A percentile compares a stretch with the other conserved stretches of the same genome.
phyloP scores from a whole-genome alignment of 2,113 vertebrate genomes.

The Oostethus manadensis region DNA sequence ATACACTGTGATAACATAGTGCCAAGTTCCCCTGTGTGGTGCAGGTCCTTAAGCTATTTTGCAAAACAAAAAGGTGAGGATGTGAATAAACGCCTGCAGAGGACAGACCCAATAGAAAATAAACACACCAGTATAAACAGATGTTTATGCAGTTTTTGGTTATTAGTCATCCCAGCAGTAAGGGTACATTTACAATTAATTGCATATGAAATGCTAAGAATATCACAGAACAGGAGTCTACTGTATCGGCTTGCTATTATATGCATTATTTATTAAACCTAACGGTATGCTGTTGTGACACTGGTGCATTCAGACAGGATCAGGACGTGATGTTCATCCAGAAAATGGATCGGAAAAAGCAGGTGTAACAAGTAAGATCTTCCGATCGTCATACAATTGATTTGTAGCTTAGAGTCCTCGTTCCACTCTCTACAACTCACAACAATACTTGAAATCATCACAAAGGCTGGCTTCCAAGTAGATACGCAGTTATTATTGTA shows the following conservation, averaged over 20 bases:
- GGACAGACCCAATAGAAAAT: not conserved
- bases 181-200: not conserved
- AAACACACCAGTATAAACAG: not conserved
- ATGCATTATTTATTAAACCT: not conserved
- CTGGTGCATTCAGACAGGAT: no score
- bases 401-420: no score
- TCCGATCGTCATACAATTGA: no score
- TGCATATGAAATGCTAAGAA: not conserved
- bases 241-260: not conserved
- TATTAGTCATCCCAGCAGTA: conserved; percentile 18
- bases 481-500: no score
- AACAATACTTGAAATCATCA: no score
- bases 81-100: not conserved
- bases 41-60: not conserved
- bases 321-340: no score
- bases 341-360: no score
- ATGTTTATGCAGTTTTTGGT: not conserved
- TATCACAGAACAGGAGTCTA: no score
- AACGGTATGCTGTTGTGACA: no score
- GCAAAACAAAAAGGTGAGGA: conserved; percentile 2
- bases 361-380: no score
- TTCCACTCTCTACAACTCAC: no score
- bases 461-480: no score
- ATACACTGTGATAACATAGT: not conserved
- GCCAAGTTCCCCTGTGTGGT: conserved; percentile 21